Percentiles rank a stretch among this genome's conserved stretches.
Conservation (phyloP, 2,797 vertebrate species). For the Rachycentron canadum region DNA sequence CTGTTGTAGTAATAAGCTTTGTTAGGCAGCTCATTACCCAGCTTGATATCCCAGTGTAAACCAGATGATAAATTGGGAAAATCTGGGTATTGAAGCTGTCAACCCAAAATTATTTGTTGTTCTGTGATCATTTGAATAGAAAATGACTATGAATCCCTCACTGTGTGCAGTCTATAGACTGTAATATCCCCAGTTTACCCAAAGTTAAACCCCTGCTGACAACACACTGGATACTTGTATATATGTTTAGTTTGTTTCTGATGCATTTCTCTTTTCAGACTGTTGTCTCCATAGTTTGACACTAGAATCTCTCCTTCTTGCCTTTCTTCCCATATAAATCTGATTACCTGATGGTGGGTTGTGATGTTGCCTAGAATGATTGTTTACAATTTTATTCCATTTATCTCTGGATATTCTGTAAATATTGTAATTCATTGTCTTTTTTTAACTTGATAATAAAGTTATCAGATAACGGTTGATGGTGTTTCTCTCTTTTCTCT, state of each 20-base stretch:
- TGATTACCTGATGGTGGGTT: constrained; percentile 90
- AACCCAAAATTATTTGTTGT: constrained; percentile 72
- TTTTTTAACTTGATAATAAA: constrained; percentile 99
- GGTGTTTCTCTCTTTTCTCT: constrained; percentile 20
- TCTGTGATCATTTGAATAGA: constrained; percentile 77
- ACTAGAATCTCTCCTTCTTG: constrained; percentile 86
- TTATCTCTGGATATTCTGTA: constrained; percentile 97
- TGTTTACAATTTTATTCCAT: constrained; percentile 97
- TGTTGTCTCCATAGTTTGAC: constrained; percentile 86
- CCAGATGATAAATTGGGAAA: constrained; percentile 55
- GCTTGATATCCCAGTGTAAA: constrained; percentile 52
- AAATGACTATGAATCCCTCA: constrained; percentile 78
- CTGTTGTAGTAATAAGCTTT: constrained; percentile 81
- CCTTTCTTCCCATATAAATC: constrained; percentile 88
- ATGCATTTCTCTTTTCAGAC: constrained; percentile 82
- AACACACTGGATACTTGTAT: constrained; percentile 91
- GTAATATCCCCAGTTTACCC: constrained; percentile 70
- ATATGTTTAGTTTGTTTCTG: constrained; percentile 85
- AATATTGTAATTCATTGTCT: constrained; percentile 99
- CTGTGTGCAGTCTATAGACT: constrained; percentile 79
- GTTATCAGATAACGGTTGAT: constrained; percentile 89
- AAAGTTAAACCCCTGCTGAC: constrained; percentile 80
- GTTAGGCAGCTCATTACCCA: constrained; percentile 72
- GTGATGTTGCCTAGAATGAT: constrained; percentile 93
- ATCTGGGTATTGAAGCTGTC: constrained; percentile 71